These are phyloP conservation scores for Prochilodus magdalenae DNA, from an alignment of 2,113 vertebrate genomes.

Conservation along the genomic window DNA sequence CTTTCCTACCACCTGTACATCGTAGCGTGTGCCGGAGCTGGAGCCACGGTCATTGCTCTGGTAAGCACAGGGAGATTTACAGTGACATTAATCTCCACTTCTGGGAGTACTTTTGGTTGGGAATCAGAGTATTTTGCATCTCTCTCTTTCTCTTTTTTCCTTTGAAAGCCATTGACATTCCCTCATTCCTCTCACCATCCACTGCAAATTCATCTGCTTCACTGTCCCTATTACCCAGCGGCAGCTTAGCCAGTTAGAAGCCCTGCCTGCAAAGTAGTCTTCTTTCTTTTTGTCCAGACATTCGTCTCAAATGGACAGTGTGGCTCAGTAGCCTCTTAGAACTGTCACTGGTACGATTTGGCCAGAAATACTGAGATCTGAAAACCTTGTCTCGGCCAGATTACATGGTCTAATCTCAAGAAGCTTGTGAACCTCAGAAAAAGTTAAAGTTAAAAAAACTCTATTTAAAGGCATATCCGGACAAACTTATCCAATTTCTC, in stretches of 20 bases:
- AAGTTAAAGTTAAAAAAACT: too few species aligned
- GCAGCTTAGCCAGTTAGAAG: neutral
- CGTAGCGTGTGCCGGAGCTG: conserved; percentile 95
- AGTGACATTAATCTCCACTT: conserved; percentile 29
- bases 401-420: too few species aligned
- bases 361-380: too few species aligned
- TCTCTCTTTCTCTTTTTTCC: conserved; percentile 49
- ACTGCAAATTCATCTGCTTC: conserved; percentile 63
- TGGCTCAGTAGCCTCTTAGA: too few species aligned
- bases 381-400: too few species aligned
- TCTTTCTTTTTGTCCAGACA: too few species aligned
- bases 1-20: conserved; percentile 98
- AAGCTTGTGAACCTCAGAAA: too few species aligned
- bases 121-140: neutral
- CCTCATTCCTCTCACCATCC: conserved; percentile 50
- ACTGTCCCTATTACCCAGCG: neutral
- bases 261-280: too few species aligned
- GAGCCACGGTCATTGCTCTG: conserved; percentile 96
- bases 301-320: too few species aligned
- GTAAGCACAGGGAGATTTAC: conserved; percentile 75
- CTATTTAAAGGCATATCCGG: too few species aligned
- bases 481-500: too few species aligned
- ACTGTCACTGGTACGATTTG: too few species aligned
- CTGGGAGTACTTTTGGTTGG: conserved; percentile 48
- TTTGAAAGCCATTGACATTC: neutral